phyloP scores from a whole-genome alignment of 2,113 vertebrate species.

The Aviceda subcristata region DNA sequence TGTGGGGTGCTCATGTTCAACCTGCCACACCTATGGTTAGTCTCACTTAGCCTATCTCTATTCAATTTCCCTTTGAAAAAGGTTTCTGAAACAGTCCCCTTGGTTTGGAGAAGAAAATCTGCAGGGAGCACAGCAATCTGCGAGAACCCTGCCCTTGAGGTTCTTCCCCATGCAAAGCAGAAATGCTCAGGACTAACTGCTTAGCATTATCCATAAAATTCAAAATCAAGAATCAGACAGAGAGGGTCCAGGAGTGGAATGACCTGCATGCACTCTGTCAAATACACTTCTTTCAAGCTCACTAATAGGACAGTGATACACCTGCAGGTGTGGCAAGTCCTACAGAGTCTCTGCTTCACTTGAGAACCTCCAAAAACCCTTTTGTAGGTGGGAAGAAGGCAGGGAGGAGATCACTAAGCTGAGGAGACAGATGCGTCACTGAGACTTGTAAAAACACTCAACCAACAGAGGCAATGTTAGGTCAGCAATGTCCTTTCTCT shows the following conservation, averaged over 20 bases:
- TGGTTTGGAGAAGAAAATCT: neutral
- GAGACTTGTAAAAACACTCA: neutral
- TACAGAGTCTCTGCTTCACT: neutral
- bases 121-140: neutral
- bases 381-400: neutral
- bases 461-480: neutral
- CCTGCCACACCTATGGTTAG: neutral
- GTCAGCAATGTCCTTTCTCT: neutral
- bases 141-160: neutral
- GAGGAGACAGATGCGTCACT: neutral
- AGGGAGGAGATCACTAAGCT: neutral
- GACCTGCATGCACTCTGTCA: neutral
- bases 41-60: neutral
- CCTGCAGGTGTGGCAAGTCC: neutral
- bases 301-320: neutral
- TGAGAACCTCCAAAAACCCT: neutral
- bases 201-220: neutral
- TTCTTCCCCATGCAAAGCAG: neutral
- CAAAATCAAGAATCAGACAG: neutral
- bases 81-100: neutral
- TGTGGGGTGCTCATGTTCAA: neutral
- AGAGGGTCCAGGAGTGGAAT: neutral
- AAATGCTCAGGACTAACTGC: neutral
- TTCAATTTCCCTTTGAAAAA: neutral
- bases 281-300: neutral